Conservation (phyloP, 1,140 invertebrate genomes). For the Trachymyrmex septentrionalis region DNA sequence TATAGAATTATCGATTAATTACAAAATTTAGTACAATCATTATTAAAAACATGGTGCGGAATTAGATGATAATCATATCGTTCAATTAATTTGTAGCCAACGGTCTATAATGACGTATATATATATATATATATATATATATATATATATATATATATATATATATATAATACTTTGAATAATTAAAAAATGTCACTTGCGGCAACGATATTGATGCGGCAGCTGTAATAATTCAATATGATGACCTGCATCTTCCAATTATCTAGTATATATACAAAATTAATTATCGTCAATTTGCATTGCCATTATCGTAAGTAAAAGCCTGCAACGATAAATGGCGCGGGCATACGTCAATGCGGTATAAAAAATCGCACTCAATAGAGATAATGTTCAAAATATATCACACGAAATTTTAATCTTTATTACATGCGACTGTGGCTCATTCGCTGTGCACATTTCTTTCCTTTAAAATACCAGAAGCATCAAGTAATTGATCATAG, state of each 20-base stretch:
- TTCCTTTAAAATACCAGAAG: too few species aligned
- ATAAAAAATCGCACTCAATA: neutral
- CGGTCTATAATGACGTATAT: neutral
- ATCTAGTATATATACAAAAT: slow-evolving; percentile 16
- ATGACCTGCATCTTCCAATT: slow-evolving; percentile 11
- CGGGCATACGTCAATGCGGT: neutral
- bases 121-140: slow-evolving; percentile 23
- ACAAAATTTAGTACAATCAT: neutral
- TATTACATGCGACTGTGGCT: too few species aligned
- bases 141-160: neutral
- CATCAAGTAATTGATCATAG: too few species aligned
- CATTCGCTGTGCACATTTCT: too few species aligned
- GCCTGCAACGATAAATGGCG: slow-evolving; percentile 18
- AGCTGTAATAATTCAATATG: slow-evolving; percentile 18
- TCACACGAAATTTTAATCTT: neutral
- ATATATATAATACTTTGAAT: slow-evolving; percentile 42
- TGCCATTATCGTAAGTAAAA: slow-evolving; percentile 33
- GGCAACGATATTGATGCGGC: too few species aligned
- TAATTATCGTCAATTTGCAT: slow-evolving; percentile 39
- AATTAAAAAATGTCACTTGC: slow-evolving; percentile 32
- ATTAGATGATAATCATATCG: slow-evolving; percentile 16
- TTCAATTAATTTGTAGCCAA: slow-evolving; percentile 25
- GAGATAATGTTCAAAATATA: neutral
- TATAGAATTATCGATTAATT: slow-evolving; percentile 19
- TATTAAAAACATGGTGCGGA: neutral